Evolutionary conservation across 2,797 vertebrate species (phyloP), one percentile per base, ranked within the genome.

Genomic region (Holocentrus rufus): DNA sequence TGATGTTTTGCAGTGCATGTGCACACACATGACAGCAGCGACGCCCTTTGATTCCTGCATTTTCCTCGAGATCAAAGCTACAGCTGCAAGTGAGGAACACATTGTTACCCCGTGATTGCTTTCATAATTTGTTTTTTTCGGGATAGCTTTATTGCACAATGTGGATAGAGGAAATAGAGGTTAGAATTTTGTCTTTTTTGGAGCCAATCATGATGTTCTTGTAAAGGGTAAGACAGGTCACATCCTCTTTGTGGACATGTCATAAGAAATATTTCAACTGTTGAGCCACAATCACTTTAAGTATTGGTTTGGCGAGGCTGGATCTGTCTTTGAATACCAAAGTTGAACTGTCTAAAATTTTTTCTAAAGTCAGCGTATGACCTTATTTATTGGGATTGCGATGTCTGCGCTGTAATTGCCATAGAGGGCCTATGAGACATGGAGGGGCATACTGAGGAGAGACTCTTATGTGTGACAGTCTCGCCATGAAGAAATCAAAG

Each of bases 391-490:
- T 30, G 69, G 52, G 36, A 56, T n/a, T 59, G 63, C 7, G 18
- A 2, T 44, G 14, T 50, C 47, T 23, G 47, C 36, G 46, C 6
- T 18, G 2, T 31, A 46, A 62, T 67, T 34, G 53, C 18, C 36
- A 76, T 25, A 25, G 30, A 47, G 57, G 62, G 10, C n/a, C 9
- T 44, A 2, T 18, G 56, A 60, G 59, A 23, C 46, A 71, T 52
- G 56, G 4, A 44, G 34, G 42, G 54, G 11, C 49, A 30, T 25
- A 22, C 61, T 9, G 62, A 56, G 46, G 65, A 23, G 46, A 57
- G n/a, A 25, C 13, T 39, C 15, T 49, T 17, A 20, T 34, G 44
- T 67, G 58, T 39, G 46, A n/a, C 50, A 27, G 17, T 50, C 46
- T 30, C 22, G 25, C 13, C 44, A 9, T 17, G 62, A 70, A 18